Conservation (phyloP, 1,140 invertebrate species). For the Drosophila orosa region DNA sequence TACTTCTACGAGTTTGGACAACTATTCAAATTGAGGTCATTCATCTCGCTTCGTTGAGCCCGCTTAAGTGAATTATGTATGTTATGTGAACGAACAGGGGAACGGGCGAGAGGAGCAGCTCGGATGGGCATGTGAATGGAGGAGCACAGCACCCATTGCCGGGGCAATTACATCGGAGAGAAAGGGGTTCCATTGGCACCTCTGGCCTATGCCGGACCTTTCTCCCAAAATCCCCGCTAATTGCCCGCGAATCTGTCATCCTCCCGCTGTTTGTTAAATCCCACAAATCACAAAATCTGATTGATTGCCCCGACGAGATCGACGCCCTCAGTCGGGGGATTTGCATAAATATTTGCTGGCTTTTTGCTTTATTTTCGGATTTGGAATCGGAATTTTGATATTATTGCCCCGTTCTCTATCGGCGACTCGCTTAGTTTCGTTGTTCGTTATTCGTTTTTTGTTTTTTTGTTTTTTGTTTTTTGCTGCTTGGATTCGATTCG, state of each 20-base stretch:
- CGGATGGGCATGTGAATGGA: slow-evolving; percentile 46
- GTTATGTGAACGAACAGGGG: slow-evolving; percentile 59
- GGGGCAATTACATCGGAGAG: slow-evolving; percentile 5
- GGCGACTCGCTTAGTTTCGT: slow-evolving; percentile 20
- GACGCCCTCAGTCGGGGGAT: slow-evolving; percentile 43
- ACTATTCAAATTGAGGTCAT: slow-evolving; percentile 84
- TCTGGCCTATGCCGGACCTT: slow-evolving; percentile 54
- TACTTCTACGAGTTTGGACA: slow-evolving; percentile 30
- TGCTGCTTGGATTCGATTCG: background rate
- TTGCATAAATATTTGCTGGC: slow-evolving; percentile 71
- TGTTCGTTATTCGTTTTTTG: slow-evolving; percentile 37
- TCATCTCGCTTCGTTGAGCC: slow-evolving; percentile 83
- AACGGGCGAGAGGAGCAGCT: slow-evolving; percentile 18
- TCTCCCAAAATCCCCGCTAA: slow-evolving; percentile 62
- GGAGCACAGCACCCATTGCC: slow-evolving; percentile 32
- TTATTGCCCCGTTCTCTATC: slow-evolving; percentile 34
- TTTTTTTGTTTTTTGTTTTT: slow-evolving; percentile 24
- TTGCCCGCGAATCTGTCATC: slow-evolving; percentile 57
- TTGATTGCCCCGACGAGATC: slow-evolving; percentile 60
- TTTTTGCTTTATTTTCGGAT: slow-evolving; percentile 43
- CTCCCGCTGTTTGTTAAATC: slow-evolving; percentile 17
- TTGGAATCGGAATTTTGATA: slow-evolving; percentile 43
- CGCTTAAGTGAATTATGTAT: slow-evolving; percentile 81
- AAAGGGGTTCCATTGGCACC: slow-evolving; percentile 52
- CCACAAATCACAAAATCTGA: slow-evolving; percentile 37